Evolutionary conservation across 2,888 invertebrate genomes (phyloP), one percentile per base, ranked within the genome.

Genomic region (Dasypogon diadema): DNA sequence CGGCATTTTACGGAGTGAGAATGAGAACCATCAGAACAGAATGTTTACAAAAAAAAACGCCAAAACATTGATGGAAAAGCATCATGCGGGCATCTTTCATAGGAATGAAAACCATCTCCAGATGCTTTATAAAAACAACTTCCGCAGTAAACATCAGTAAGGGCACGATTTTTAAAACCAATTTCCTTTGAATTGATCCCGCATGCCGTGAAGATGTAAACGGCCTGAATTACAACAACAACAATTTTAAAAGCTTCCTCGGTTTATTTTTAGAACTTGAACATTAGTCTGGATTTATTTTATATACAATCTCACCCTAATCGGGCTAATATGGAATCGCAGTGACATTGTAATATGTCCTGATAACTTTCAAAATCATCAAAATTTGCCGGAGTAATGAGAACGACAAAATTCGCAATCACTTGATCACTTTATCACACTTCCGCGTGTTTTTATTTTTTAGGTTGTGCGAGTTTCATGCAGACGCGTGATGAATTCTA

Each of bases 241-340:
- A 12, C 42, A 6, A 42, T 42, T 42, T 42, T 12, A 12, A 42
- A 42, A 42, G 42, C 42, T 42, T 42, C 42, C 26, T 26, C 4
- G 48, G 6, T 10, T 16, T 65, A 65, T 65, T 65, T 65, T 65
- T 65, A 65, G 46, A n/a, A 14, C 8, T 14, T 46, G 46, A 8
- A 46, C 22, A 22, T 12, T 65, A 26, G 6, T 24, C 65, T 65
- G 46, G 65, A 65, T 51, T 16, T 21, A 51, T 3, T 2, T 42
- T 42, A 42, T 30, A 8, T 48, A n/a, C n/a, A 75, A 58, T 78
- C 79, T 80, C 78, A 80, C 80, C 78, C 79, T 78, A 60, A 80
- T 77, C 48, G 80, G 80, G 72, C 73, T 79, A 68, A 80, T 75
- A 77, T 80, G 65, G 48, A 65, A 65, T 22, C 65, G 2, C 14